A percentile compares a stretch with the other conserved stretches of the same genome.
Evolutionary conservation across 2,888 invertebrate genomes (phyloP).

Genomic region (Brenthis daphne): DNA sequence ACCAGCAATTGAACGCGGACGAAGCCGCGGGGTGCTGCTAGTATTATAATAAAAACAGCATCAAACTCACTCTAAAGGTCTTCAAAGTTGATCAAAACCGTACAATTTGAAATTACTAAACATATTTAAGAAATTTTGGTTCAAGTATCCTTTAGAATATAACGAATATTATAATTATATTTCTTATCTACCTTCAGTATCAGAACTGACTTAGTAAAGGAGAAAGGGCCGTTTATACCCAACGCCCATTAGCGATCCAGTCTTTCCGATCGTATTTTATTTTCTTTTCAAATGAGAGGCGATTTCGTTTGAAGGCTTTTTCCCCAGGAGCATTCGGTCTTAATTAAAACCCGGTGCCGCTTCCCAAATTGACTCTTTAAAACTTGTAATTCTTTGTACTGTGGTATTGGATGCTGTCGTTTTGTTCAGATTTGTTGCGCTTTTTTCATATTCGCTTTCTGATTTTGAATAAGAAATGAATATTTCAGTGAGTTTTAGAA

Average conservation of each 20-base stretch:
- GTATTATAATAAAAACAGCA: too few relatives aligned
- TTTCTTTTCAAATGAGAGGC: slow-evolving; percentile 51
- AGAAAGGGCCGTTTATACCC: slow-evolving; percentile 23
- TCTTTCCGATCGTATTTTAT: slow-evolving; percentile 48
- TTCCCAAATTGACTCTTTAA: slow-evolving; percentile 66
- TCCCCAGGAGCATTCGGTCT: slow-evolving; percentile 48
- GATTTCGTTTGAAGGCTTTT: slow-evolving; percentile 48
- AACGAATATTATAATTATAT: neutral
- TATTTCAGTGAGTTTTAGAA: neutral
- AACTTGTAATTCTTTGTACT: slow-evolving; percentile 54
- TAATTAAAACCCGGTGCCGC: slow-evolving; percentile 59
- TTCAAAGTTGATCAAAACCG: too few relatives aligned
- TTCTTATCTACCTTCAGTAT: slow-evolving; percentile 2
- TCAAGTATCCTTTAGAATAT: too few relatives aligned
- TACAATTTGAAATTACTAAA: too few relatives aligned
- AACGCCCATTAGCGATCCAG: slow-evolving; percentile 43
- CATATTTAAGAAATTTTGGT: too few relatives aligned
- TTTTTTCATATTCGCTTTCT: slow-evolving; percentile 11
- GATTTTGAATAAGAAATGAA: neutral
- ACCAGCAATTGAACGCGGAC: too few relatives aligned
- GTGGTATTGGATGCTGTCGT: slow-evolving; percentile 11
- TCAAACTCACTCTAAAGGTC: too few relatives aligned
- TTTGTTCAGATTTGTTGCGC: slow-evolving; percentile 16
- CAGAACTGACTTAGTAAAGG: neutral
- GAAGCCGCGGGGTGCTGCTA: too few relatives aligned